Percentiles rank a stretch among this genome's conserved stretches.
Evolutionary conservation across 1,140 invertebrate species (phyloP).

Genomic region (Heliconius eleuchia): DNA sequence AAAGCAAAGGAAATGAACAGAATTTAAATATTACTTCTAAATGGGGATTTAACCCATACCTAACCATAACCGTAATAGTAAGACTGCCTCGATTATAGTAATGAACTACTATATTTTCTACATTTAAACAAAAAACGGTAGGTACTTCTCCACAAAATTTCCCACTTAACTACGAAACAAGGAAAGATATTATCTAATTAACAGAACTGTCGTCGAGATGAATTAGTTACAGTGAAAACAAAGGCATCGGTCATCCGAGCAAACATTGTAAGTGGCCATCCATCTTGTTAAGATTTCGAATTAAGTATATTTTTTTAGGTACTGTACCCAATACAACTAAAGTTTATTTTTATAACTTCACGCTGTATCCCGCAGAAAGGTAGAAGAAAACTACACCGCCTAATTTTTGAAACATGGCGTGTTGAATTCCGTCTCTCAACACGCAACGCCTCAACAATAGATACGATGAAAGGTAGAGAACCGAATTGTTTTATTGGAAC

Average conservation of each 20-base stretch:
- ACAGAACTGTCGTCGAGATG: slow-evolving; percentile 32
- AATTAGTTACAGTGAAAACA: slow-evolving; percentile 28
- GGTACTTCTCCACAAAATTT: not conserved
- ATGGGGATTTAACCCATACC: too few species aligned
- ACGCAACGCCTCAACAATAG: too few species aligned
- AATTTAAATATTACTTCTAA: not conserved
- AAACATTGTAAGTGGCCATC: slow-evolving; percentile 41
- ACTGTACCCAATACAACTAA: not conserved
- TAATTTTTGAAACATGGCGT: too few species aligned
- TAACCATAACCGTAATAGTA: too few species aligned
- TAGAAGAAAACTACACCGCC: too few species aligned
- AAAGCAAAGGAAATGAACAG: not conserved
- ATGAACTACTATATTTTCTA: too few species aligned
- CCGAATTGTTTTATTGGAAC: too few species aligned
- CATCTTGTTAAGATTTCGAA: slow-evolving; percentile 23
- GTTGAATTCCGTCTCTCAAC: too few species aligned
- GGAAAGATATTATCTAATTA: slow-evolving; percentile 23
- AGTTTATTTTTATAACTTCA: too few species aligned
- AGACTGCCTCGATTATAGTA: too few species aligned
- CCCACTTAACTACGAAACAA: not conserved
- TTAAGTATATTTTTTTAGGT: not conserved
- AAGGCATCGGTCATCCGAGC: slow-evolving; percentile 36
- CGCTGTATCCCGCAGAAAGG: too few species aligned
- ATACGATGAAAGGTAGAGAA: too few species aligned
- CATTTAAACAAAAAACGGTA: not conserved